Conservation (phyloP, 2,113 vertebrate species). For the Apteryx owenii region DNA sequence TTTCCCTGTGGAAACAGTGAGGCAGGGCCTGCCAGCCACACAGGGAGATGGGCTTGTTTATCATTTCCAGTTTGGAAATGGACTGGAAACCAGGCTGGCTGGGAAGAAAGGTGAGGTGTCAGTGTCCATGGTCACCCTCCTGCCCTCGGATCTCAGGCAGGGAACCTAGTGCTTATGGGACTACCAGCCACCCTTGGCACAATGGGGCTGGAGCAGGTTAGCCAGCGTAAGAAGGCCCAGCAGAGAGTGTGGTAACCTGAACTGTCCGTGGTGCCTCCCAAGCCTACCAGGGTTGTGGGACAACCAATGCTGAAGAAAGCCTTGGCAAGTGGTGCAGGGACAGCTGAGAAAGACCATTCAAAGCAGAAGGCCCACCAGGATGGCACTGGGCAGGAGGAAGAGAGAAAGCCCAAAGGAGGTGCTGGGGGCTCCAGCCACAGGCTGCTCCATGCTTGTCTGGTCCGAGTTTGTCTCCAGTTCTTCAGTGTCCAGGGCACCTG, state of each 20-base stretch:
- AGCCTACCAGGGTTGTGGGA: not conserved
- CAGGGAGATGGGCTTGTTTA: not conserved
- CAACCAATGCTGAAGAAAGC: not conserved
- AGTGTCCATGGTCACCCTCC: not conserved
- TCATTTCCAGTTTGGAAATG: not conserved
- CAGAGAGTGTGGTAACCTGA: not conserved
- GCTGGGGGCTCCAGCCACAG: not conserved
- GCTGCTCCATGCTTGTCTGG: not conserved
- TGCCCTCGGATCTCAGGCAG: not conserved
- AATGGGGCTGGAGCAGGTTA: not conserved
- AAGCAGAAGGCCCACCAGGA: conserved; percentile 36
- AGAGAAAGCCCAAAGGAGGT: not conserved
- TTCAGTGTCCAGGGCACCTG: conserved; percentile 1
- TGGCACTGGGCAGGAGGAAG: conserved; percentile 6
- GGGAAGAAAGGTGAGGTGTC: not conserved
- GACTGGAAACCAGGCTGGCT: not conserved
- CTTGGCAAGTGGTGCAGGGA: not conserved
- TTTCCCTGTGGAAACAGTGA: not conserved
- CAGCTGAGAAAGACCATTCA: conserved; percentile 17
- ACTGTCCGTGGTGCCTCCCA: not conserved
- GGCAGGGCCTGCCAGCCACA: not conserved
- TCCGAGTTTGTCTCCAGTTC: not conserved
- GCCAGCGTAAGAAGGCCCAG: not conserved
- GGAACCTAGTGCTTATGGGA: not conserved
- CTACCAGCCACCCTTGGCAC: not conserved